Evolutionary conservation across 2,797 vertebrate genomes (phyloP).

Genomic region (Centroberyx gerrardi): DNA sequence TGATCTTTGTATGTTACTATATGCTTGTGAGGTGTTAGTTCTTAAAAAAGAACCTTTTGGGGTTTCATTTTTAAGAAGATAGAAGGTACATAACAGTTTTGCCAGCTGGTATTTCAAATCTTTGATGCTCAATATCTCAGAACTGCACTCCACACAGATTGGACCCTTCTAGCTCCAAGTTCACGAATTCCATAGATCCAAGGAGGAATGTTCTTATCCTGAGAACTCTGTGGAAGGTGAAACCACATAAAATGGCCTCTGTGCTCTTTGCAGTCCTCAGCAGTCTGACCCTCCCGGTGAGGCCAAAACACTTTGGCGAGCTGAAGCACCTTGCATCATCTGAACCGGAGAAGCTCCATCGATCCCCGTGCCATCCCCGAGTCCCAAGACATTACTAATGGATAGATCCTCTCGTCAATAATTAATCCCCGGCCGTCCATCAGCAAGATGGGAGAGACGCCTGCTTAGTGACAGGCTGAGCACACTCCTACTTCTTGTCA

Average conservation of each 20-base stretch:
- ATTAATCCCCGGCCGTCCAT: conserved; percentile 49
- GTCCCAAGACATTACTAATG: conserved; percentile 53
- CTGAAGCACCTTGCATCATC: conserved; percentile 29
- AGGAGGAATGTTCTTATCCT: neutral
- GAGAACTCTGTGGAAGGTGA: neutral
- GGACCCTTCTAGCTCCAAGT: neutral
- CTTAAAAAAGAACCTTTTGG: neutral
- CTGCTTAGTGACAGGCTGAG: conserved; percentile 34
- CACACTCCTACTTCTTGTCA: conserved; percentile 25
- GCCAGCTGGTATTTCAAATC: no score
- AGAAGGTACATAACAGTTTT: no score
- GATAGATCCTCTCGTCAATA: conserved; percentile 68
- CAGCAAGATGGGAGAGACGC: conserved; percentile 20
- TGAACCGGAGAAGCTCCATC: conserved; percentile 38
- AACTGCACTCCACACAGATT: no score
- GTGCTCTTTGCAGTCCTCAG: neutral
- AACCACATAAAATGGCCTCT: neutral
- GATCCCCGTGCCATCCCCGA: conserved; percentile 27
- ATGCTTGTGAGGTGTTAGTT: neutral
- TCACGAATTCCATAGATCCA: neutral
- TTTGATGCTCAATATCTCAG: no score
- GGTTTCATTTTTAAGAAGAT: neutral
- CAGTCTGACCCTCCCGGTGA: neutral
- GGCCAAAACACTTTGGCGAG: neutral
- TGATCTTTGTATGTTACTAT: neutral